Conservation (phyloP, 2,113 vertebrate species). For the Pollimyrus isidori region DNA sequence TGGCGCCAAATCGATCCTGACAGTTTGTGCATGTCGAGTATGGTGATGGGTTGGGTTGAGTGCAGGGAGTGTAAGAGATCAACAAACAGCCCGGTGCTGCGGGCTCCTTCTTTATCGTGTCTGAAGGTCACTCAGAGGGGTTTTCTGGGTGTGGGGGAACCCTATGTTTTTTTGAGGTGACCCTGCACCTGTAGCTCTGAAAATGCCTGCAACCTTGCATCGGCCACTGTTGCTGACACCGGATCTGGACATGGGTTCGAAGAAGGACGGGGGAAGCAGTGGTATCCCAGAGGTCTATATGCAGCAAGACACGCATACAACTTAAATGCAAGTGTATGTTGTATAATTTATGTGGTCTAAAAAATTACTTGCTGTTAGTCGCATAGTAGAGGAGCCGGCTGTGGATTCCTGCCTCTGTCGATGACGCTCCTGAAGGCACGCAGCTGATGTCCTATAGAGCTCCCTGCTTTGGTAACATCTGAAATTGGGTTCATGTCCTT, state of each 20-base stretch:
- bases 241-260: not conserved
- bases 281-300: not conserved
- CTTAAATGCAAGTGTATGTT: not conserved
- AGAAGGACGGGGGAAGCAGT: not conserved
- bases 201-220: not conserved
- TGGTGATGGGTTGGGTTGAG: not conserved
- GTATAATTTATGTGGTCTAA: not conserved
- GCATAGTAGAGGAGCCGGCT: not conserved
- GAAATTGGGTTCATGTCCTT: not conserved
- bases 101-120: not conserved
- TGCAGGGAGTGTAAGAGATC: not conserved
- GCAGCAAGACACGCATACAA: not conserved
- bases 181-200: not conserved
- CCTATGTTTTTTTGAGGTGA: not conserved
- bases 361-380: not conserved
- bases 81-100: not conserved
- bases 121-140: not conserved
- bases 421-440: not conserved
- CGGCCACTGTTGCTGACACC: not conserved
- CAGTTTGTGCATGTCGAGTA: not conserved
- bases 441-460: not conserved
- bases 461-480: not conserved
- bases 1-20: not conserved
- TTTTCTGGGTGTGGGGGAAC: not conserved
- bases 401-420: not conserved